Conservation (phyloP, 2,113 vertebrate species). For the Anseranas semipalmata region DNA sequence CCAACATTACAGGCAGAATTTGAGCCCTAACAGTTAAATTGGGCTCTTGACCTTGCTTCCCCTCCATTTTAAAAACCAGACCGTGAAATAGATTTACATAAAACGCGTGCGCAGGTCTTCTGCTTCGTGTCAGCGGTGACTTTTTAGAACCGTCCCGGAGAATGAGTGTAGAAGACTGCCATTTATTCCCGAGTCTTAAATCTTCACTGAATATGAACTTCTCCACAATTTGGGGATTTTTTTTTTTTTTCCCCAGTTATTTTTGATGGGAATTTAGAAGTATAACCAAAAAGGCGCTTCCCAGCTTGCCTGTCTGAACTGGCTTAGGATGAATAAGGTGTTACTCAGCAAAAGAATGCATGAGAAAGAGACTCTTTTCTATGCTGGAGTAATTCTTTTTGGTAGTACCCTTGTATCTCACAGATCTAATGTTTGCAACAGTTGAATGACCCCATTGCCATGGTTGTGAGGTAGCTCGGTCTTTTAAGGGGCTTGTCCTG, state of each 20-base stretch:
- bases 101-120: no score
- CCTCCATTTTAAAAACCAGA: no score
- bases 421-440: background rate
- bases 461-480: background rate
- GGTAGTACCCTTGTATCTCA: background rate
- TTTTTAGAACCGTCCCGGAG: background rate
- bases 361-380: background rate
- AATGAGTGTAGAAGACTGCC: background rate
- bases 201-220: background rate
- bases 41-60: no score
- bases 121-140: no score
- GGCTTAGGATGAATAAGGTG: slow-evolving; percentile 34
- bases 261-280: background rate
- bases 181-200: background rate
- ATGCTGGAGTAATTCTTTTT: background rate
- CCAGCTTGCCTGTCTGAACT: slow-evolving; percentile 37
- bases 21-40: no score
- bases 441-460: background rate
- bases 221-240: background rate
- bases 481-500: background rate
- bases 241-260: background rate
- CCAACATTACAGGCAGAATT: no score
- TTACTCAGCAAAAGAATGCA: slow-evolving; percentile 51
- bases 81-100: no score
- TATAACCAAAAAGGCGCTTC: background rate